Evolutionary conservation across 2,113 vertebrate genomes (phyloP), one percentile per base, ranked within the genome.

Genomic region (Romanogobio albipinnatus): DNA sequence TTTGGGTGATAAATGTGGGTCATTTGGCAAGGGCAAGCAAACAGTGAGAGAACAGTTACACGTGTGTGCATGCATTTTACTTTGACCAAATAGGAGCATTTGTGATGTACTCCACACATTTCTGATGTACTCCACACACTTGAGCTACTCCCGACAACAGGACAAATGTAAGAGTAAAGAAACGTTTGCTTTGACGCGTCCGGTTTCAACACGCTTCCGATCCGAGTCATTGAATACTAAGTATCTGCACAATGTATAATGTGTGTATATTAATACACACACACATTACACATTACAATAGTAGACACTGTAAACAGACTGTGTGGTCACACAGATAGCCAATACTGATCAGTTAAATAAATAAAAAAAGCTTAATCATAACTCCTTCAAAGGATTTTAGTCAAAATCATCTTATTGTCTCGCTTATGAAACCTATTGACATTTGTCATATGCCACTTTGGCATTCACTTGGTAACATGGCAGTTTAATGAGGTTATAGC

Each of bases 1-100:
- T 88, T 82, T 29, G 70, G 82, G 49, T 84, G 76, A 59, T 68
- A 59, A 83, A 88, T 89, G 64, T 80, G 81, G 87, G 64, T 88
- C 82, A 84, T 85, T 76, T 85, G 79, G 22, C 33, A 45, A 19
- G 45, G 84, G 17, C 61, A 24, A 51, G 13, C 56, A 26, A 74
- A 58, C 76, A 17, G 6, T 24, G 45, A 29, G 56, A 26, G 47
- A 85, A 62, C 64, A n/a, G 81, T 82, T 19, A 36, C 49, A 36
- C 4, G 0, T 76, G 51, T 15, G 33, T 45, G 70, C 10, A 9
- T 70, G 1, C 29, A 6, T 51, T 17, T 47, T 19, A 53, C 49
- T 74, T 82, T 82, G 64, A 53, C 64, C 22, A 5, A 11, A 51
- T 7, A 15, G 9, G 9, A 77, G 75, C 1, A 3, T 59, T 61